A percentile compares a stretch with the other conserved stretches of the same genome.
Evolutionary conservation across 2,797 vertebrate species (phyloP).

Genomic region (Chiroxiphia lanceolata): DNA sequence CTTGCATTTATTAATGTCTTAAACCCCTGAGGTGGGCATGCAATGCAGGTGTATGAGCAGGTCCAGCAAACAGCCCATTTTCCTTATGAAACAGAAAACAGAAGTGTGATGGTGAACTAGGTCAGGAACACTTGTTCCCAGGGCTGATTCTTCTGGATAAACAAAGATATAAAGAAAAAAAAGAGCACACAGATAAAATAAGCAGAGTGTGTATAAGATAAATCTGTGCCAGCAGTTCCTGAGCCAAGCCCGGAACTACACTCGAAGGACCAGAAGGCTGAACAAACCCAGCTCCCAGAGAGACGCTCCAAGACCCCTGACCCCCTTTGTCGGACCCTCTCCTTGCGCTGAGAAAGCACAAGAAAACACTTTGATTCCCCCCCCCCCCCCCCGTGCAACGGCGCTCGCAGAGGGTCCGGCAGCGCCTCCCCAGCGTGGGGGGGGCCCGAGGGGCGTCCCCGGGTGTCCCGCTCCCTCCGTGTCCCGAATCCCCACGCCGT

Average conservation of each 20-base stretch:
- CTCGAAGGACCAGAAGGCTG: not conserved
- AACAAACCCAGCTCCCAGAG: too few relatives aligned
- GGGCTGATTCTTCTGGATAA: not conserved
- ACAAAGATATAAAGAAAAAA: not conserved
- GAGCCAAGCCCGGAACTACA: not conserved
- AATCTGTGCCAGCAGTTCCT: not conserved
- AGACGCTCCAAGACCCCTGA: too few relatives aligned
- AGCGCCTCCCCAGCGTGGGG: too few relatives aligned
- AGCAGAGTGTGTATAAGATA: not conserved
- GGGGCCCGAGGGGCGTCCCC: too few relatives aligned
- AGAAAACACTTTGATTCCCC: not conserved
- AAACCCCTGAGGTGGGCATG: not conserved
- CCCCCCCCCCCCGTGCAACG: too few relatives aligned
- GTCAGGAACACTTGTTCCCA: not conserved
- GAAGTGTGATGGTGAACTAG: not conserved
- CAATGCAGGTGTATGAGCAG: rapidly evolving
- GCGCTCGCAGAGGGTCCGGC: too few relatives aligned
- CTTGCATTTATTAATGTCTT: not conserved
- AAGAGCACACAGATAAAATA: not conserved
- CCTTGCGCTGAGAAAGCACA: not conserved
- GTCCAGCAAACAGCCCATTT: rapidly evolving
- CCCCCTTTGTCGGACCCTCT: not conserved
- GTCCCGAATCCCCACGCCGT: too few relatives aligned
- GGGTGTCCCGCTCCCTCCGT: too few relatives aligned
- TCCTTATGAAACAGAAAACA: not conserved